phyloP scores from a whole-genome alignment of 2,113 vertebrate genomes.

The Caranx ignobilis region DNA sequence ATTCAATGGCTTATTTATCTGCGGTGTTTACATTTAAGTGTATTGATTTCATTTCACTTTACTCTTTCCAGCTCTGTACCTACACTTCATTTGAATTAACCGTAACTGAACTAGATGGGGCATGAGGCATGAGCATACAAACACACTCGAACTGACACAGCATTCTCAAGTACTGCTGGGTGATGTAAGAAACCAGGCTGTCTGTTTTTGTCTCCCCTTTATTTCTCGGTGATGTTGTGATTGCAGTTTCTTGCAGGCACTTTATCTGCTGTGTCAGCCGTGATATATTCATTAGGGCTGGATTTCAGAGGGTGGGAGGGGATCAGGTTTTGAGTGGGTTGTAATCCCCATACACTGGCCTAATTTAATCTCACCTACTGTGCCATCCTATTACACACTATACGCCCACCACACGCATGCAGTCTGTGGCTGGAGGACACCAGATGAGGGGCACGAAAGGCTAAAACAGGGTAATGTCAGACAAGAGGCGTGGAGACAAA shows the following conservation, averaged over 20 bases:
- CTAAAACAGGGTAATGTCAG: conserved; percentile 65
- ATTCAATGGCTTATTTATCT: conserved; percentile 43
- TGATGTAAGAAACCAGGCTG: conserved; percentile 40
- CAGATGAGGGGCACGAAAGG: conserved; percentile 37
- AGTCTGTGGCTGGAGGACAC: conserved; percentile 37
- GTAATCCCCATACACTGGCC: conserved; percentile 84
- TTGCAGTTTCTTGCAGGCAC: conserved; percentile 45
- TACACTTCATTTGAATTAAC: conserved; percentile 50
- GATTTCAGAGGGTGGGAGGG: conserved; percentile 81
- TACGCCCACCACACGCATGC: conserved; percentile 63
- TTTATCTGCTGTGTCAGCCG: conserved; percentile 79
- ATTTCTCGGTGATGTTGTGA: conserved; percentile 59
- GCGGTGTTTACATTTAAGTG: conserved; percentile 48
- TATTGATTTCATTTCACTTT: conserved; percentile 63
- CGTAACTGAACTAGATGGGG: conserved; percentile 50
- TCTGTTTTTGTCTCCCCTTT: conserved; percentile 33
- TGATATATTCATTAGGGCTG: conserved; percentile 85
- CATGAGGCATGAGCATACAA: background rate
- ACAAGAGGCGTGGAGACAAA: conserved; percentile 49
- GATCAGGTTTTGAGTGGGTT: conserved; percentile 80
- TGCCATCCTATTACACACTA: conserved; percentile 82
- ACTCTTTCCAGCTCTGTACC: conserved; percentile 16
- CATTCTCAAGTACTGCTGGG: conserved; percentile 40
- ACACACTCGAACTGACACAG: conserved; percentile 30
- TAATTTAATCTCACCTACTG: conserved; percentile 87